Base-by-base conservation (phyloP, 2,888 invertebrate genomes). In the Tubulanus polymorphus region DNA sequence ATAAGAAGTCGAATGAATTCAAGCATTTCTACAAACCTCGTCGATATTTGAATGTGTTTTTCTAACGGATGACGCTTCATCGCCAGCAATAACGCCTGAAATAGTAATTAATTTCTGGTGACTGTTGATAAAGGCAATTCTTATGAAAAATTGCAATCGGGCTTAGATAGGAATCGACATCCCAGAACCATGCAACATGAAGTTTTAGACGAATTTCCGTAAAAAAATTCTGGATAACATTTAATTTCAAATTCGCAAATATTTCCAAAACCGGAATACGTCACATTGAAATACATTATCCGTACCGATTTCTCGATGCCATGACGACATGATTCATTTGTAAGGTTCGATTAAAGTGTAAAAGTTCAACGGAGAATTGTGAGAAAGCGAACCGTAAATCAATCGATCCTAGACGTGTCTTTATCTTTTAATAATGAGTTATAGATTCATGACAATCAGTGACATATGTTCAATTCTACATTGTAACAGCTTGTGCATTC, bases 21-120 rank as follows among this genome's bases (percentile, higher is more conserved):
- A 10, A n/a, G n/a, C 35, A 49, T 58, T 56, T 37, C 26, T 5
- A 53, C 53, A 56, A 49, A 78, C 78, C 78, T 78, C 55, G 81
- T 81, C 27, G 81, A 80, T 70, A 95, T 94, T 80, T 96, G 95
- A 69, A 97, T 90, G 69, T 91, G 90, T 73, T 90, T 90, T 67
- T 93, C 91, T 56, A 83, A 82, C 10, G 89, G 83, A 82, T 96
- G 92, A 67, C 87, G 84, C 66, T 89, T 88, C 93, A 97, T 94
- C 0, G 92, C 91, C 72, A 88, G 87, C 41, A 97, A 83, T 12
- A 96, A 90, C 29, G 91, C 70, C 70, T 80, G 69, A 5, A 76
- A 67, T 1, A 23, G 41, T 1, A 45, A 51, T 37, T 48, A 26
- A 51, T 30, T n/a, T 37, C n/a, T n/a, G n/a, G n/a, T n/a, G n/a